phyloP scores from a whole-genome alignment of 2,797 vertebrate species.

The Chrysocyon brachyurus region DNA sequence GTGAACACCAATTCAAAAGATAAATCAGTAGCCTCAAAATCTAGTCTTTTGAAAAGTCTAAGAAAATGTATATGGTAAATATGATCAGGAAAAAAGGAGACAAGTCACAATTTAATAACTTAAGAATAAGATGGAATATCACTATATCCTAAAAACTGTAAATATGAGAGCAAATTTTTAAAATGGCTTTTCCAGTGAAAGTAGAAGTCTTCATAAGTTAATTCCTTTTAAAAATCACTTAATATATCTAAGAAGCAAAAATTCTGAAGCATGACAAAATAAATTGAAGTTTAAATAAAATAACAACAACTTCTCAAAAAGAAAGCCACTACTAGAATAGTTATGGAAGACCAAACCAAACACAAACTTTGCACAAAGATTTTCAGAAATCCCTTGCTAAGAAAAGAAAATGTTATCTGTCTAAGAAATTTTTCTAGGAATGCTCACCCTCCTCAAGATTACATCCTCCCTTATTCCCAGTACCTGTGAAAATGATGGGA shows the following conservation, averaged over 20 bases:
- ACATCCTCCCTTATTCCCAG: background rate
- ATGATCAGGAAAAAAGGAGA: background rate
- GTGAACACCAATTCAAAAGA: background rate
- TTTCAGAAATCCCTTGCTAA: background rate
- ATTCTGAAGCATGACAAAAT: background rate
- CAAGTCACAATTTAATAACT: background rate
- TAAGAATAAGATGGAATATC: background rate
- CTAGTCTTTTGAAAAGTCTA: background rate
- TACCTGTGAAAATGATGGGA: background rate
- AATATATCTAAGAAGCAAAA: background rate
- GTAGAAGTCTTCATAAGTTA: background rate
- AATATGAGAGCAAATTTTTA: background rate
- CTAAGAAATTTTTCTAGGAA: background rate
- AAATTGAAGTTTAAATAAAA: constrained; percentile 21
- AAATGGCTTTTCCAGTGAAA: background rate
- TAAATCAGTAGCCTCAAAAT: background rate
- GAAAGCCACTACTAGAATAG: background rate
- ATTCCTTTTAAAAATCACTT: constrained; percentile 15
- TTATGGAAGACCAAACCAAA: background rate
- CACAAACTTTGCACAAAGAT: background rate
- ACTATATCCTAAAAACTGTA: background rate
- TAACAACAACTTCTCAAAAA: background rate
- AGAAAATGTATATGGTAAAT: background rate
- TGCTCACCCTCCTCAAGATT: background rate
- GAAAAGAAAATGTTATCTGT: background rate